Evolutionary conservation across 2,888 invertebrate genomes (phyloP).

Genomic region (Nomada lathburiana): DNA sequence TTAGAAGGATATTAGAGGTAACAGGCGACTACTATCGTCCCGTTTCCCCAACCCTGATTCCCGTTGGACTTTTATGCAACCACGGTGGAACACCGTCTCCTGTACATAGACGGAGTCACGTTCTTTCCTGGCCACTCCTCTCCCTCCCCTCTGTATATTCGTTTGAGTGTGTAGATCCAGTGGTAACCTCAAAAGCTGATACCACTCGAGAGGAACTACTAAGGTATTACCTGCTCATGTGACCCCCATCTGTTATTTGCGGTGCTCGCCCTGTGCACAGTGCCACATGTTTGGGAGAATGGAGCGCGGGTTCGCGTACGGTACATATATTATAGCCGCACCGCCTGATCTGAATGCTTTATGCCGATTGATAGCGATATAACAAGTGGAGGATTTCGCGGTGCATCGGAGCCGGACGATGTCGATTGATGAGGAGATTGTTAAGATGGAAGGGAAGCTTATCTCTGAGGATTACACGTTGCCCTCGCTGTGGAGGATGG

Average conservation of each 20-base stretch:
- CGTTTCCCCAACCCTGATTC: conserved; percentile 34
- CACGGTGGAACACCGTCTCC: conserved; percentile 69
- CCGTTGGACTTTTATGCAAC: conserved; percentile 50
- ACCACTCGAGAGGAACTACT: conserved; percentile 71
- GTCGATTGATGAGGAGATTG: neutral
- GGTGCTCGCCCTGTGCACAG: conserved; percentile 12
- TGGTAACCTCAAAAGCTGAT: conserved; percentile 68
- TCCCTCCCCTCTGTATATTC: neutral
- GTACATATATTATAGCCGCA: conserved; percentile 47
- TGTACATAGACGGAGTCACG: conserved; percentile 73
- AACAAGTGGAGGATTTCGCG: conserved; percentile 47
- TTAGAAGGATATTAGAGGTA: conserved; percentile 77
- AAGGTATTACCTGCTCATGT: conserved; percentile 69
- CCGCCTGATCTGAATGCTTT: conserved; percentile 47
- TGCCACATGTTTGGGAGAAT: conserved; percentile 45
- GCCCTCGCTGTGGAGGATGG: neutral
- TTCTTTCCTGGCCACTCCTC: conserved; percentile 56
- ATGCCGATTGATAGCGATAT: conserved; percentile 50
- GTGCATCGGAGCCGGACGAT: neutral
- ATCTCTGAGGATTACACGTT: neutral
- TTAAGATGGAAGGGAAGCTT: neutral
- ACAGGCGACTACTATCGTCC: conserved; percentile 40
- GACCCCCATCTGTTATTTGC: conserved; percentile 65
- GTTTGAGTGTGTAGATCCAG: conserved; percentile 5
- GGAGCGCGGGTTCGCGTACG: conserved; percentile 25